Base-by-base conservation (phyloP, 2,888 invertebrate species). In the Abscondita cerata region DNA sequence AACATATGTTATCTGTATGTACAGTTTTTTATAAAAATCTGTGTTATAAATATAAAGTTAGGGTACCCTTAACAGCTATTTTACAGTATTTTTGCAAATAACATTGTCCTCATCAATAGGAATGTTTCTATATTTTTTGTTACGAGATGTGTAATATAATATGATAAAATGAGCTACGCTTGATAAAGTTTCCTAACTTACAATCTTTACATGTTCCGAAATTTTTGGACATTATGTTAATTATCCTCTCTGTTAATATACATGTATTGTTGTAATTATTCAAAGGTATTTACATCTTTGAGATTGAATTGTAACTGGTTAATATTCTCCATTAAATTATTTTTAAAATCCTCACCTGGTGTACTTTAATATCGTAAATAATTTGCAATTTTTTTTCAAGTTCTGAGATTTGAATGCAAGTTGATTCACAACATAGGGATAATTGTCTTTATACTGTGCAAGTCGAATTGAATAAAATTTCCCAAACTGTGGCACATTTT, bases 1-100 rank as follows among this genome's bases (percentile, higher is more conserved):
- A 31, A 48, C 33, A 25, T 46, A 25, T 48, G 33, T 48, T 48
- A 41, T 50, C 16, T 20, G 33, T 41, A 40, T 54, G 51, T 55
- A 60, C 52, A 56, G 60, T 56, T 61, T 41, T 47, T 40, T 52
- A 56, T 44, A 46, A 52, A 52, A 61, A 44, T 55, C 56, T 52
- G 52, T 56, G 61, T 61, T 61, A 61, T 61, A 56, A 61, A 61
- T 61, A 50, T 18, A 59, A 59, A 59, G 40, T 31, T 59, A 53
- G 38, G n/a, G 20, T 15, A 16, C 20, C 47, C 38, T 34, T 44
- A 44, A 44, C 44, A 44, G 46, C 46, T 59, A 61, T 61, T 61
- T 61, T 61, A 52, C 61, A 61, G 40, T 61, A 53, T 52, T 61
- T 61, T 56, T 56, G 56, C 51, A 61, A 56, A 46, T 56, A 46